Evolutionary conservation across 2,888 invertebrate genomes (phyloP), one percentile per base, ranked within the genome.

Genomic region (Drosophila limbata): DNA sequence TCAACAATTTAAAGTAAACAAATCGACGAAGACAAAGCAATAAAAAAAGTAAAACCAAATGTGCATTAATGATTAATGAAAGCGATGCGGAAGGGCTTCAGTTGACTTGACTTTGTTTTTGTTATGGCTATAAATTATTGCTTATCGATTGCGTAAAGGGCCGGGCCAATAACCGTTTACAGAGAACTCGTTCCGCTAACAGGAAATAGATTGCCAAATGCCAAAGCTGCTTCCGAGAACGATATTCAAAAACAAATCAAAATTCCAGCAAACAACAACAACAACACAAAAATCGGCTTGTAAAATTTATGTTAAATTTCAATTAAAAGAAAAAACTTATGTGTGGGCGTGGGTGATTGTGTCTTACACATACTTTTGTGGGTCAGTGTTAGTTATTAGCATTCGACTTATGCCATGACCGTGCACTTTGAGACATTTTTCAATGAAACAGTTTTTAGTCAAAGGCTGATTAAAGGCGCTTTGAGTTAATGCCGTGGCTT

Each of bases 361-460:
- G 48, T 48, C 48, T 48, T 19, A 35, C 9, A 40, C 55, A 55
- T 39, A 37, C 57, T 39, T 51, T 76, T 77, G 65, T 84, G 62
- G 84, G 89, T 79, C 89, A 84, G 76, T 66, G 70, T 81, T 88
- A 84, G 87, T 79, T 86, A 84, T 78, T 84, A 70, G 83, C 78
- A 69, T 72, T 62, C 72, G 73, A 63, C 65, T 55, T 61, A 35
- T 74, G 75, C 79, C 87, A 88, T 84, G 83, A 84, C 81, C 63
- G 56, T 64, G 82, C 84, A 81, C 78, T 78, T 84, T 83, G 62
- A 39, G 60, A 61, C 37, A 69, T 78, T 86, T 86, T 86, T 78
- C 75, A 86, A 65, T 75, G 72, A 81, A 88, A 75, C 74, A 63
- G 33, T 80, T 80, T 79, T 60, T 84, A 74, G 88, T 74, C 88